Base-by-base conservation (phyloP, 2,113 vertebrate genomes). In the Catagonus wagneri region DNA sequence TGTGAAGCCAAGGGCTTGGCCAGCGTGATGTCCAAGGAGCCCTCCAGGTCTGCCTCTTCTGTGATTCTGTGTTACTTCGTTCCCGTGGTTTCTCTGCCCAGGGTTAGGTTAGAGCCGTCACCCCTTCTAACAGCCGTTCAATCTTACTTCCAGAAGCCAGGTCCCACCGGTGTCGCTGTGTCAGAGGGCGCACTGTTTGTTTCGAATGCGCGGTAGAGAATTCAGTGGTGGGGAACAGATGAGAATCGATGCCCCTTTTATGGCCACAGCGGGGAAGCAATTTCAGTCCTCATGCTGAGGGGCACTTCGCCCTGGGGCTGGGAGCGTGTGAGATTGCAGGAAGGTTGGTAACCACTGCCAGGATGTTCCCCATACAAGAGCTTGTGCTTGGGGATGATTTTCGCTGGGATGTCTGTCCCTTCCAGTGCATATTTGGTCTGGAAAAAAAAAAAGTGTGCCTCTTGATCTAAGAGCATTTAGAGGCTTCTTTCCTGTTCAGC, bases 201-300 rank as follows among this genome's bases (percentile, higher is more conserved):
- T 79, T 61, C 65, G 23, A 23, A 54, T 4, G 39, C 5, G 1
- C 29, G 1, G 69, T 44, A 69, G 74, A 79, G 66, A 69, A 69
- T 2, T 90, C 90, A 87, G 87, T 39, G 93, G 90, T 71, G 97
- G 83, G 83, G 97, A 97, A 97, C 95, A 84, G 94, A 95, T 94
- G 95, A 97, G 94, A 69, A 96, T 94, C 50, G 88, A 96, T 96
- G 90, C 69, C 20, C 20, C 86, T 83, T 93, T 69, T 89, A 25
- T 1, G 44, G 74, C 56, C 74, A 66, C 68, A 75, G 32, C 83
- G 17, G n/a, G 87, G 83, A 88, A 66, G 54, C 25, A 76, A 97
- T 90, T 86, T 92, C 84, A 54, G 50, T 25, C 75, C 22, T 66
- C 20, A 19, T 50, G 36, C n/a, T 3, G 66, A 52, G 25, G 68